Conservation (phyloP, 2,797 vertebrate genomes). For the Acipenser transmontanus region DNA sequence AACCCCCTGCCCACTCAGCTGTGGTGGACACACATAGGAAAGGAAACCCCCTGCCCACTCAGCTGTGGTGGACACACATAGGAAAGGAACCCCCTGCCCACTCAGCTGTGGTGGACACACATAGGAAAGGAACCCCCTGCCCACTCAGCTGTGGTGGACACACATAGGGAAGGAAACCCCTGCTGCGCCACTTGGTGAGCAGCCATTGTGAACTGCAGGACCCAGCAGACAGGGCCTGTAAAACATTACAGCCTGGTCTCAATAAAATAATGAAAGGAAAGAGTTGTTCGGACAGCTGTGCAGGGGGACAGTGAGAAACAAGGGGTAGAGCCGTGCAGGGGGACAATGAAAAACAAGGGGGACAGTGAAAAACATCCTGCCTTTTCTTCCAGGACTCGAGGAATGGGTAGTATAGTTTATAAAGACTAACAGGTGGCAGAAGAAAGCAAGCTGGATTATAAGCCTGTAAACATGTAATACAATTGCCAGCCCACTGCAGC, state of each 20-base stretch:
- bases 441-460: conserved; percentile 35
- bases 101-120: too few species aligned
- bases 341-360: conserved; percentile 17
- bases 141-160: too few species aligned
- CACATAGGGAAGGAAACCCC: too few species aligned
- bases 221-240: conserved; percentile 40
- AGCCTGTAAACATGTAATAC: conserved; percentile 63
- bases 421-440: conserved; percentile 20
- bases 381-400: conserved; percentile 30
- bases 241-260: conserved; percentile 38
- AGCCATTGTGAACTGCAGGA: conserved; percentile 32
- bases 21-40: too few species aligned
- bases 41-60: too few species aligned
- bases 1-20: too few species aligned
- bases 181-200: conserved; percentile 27
- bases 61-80: too few species aligned
- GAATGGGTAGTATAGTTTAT: conserved; percentile 42
- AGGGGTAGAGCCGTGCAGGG: conserved; percentile 22
- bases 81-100: too few species aligned
- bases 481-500: conserved; percentile 61
- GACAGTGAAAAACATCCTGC: conserved; percentile 38
- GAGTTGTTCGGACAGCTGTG: background rate
- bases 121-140: too few species aligned
- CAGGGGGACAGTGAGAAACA: conserved; percentile 32
- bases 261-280: conserved; percentile 10